Evolutionary conservation across 2,888 invertebrate species (phyloP), one percentile per base, ranked within the genome.

Genomic region (Mythimna impura): DNA sequence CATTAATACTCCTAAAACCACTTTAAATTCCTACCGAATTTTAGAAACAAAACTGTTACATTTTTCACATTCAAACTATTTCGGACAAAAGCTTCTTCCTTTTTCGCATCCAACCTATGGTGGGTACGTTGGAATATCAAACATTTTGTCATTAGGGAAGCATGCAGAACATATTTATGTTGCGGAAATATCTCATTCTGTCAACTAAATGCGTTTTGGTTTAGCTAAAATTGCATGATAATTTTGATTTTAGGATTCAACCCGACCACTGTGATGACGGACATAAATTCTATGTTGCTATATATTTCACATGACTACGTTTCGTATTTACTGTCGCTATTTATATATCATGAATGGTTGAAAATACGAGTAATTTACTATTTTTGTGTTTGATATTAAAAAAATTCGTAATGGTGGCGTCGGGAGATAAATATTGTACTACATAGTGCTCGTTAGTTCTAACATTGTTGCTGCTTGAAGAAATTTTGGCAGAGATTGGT

Each of bases 161-260:
- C 90, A 86, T 87, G 87, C 88, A 83, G 89, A 90, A 91, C 87
- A 89, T 92, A 91, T 91, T 91, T 91, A 91, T 89, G 91, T 81
- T 84, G 85, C 85, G 85, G 86, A 86, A 89, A 93, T 95, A 91
- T 90, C 88, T 94, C 94, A 94, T 91, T 89, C 93, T 94, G 95
- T 94, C 94, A 93, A 90, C 93, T 90, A 92, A 93, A 93, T 93
- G 92, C 92, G 91, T 93, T 94, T 92, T 87, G 93, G 93, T 92
- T 91, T 89, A 91, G 92, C 93, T 93, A 92, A 94, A 95, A 95
- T 93, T 93, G 93, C 94, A 92, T 93, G 93, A 93, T 94, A 92
- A 94, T 94, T 94, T 94, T 93, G 94, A 94, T 94, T 94, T 92
- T 92, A 93, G 92, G 90, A 92, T 90, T 77, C 86, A 73, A 70